Conservation (phyloP, 2,797 vertebrate genomes). For the Ctenopoma kingsleyae region DNA sequence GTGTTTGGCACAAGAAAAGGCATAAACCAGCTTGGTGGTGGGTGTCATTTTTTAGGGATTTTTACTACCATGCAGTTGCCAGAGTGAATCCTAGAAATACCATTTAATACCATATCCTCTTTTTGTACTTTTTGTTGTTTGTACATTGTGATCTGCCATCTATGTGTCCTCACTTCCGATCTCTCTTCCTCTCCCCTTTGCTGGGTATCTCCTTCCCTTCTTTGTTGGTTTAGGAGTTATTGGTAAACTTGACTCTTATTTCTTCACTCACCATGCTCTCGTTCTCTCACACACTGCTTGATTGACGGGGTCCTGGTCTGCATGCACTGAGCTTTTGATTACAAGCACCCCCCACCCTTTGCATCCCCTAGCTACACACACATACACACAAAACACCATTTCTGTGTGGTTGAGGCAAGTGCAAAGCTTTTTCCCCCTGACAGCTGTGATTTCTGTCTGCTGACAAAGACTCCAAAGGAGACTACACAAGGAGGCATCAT, state of each 20-base stretch:
- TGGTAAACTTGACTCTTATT: slow-evolving; percentile 88
- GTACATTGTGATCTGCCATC: slow-evolving; percentile 38
- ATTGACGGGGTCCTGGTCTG: slow-evolving; percentile 89
- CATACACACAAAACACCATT: slow-evolving; percentile 55
- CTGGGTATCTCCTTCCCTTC: slow-evolving; percentile 44
- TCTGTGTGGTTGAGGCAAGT: slow-evolving; percentile 77
- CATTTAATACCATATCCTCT: slow-evolving; percentile 55
- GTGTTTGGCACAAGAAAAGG: slow-evolving; percentile 70
- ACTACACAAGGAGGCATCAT: slow-evolving; percentile 67
- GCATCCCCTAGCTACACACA: slow-evolving; percentile 57
- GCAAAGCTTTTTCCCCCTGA: slow-evolving; percentile 77
- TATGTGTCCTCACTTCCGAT: slow-evolving; percentile 2
- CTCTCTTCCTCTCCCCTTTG: slow-evolving; percentile 11
- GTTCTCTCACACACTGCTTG: slow-evolving; percentile 78
- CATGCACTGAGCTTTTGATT: slow-evolving; percentile 83
- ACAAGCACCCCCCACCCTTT: slow-evolving; percentile 75
- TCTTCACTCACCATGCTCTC: slow-evolving; percentile 68
- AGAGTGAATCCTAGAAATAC: slow-evolving; percentile 63
- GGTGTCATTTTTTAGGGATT: slow-evolving; percentile 73
- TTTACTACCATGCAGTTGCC: slow-evolving; percentile 69
- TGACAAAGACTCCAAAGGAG: slow-evolving; percentile 78
- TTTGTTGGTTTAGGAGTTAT: slow-evolving; percentile 73
- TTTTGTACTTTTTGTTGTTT: slow-evolving; percentile 44
- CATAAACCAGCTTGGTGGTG: slow-evolving; percentile 81
- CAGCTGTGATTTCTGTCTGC: slow-evolving; percentile 80